A percentile compares a stretch with the other conserved stretches of the same genome.
Evolutionary conservation across 2,888 invertebrate species (phyloP).

Genomic region (Dicyrtomina minuta): DNA sequence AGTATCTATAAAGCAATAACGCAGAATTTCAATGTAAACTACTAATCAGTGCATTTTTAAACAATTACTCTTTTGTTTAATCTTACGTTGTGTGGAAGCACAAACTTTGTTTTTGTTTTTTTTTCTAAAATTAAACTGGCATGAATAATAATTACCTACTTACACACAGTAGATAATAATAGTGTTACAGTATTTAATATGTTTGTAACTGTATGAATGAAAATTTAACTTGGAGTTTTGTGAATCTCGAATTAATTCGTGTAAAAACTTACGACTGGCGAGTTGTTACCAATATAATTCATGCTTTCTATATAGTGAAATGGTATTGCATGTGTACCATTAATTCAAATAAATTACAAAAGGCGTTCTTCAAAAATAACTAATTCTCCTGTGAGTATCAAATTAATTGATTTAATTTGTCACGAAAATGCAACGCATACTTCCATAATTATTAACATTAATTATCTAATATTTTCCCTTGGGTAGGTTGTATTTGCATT

Average conservation of each 20-base stretch:
- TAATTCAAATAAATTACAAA: conserved; percentile 24
- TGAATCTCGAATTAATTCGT: conserved; percentile 1
- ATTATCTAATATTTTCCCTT: too few relatives aligned
- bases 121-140: too few relatives aligned
- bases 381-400: neutral
- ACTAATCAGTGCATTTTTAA: neutral
- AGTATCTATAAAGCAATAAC: too few relatives aligned
- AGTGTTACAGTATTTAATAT: too few relatives aligned
- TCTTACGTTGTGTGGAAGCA: neutral
- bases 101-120: neutral
- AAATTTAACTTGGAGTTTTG: conserved; percentile 7
- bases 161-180: too few relatives aligned
- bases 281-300: too few relatives aligned
- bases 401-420: too few relatives aligned
- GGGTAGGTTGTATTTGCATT: neutral
- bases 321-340: conserved; percentile 30
- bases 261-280: too few relatives aligned
- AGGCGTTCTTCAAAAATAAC: conserved; percentile 3
- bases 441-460: too few relatives aligned
- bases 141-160: too few relatives aligned
- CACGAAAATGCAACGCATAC: too few relatives aligned
- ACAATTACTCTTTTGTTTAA: neutral
- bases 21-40: too few relatives aligned
- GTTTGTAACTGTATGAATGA: conserved; percentile 7
- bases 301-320: neutral